Conservation (phyloP, 1,140 invertebrate genomes). For the Atopsyche davidsoni region DNA sequence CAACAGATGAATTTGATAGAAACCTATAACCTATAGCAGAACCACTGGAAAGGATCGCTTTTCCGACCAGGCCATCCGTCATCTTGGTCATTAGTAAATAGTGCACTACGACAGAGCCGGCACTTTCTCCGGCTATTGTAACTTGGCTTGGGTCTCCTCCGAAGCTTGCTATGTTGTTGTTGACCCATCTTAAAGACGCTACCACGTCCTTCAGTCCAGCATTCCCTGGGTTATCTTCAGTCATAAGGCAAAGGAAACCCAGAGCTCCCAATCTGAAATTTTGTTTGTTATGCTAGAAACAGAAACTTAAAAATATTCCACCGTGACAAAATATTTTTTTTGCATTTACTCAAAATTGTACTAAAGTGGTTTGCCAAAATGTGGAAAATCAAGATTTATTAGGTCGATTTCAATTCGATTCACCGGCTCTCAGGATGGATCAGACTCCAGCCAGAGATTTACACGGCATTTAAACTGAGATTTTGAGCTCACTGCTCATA, state of each 20-base stretch:
- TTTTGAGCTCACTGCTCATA: too few relatives aligned
- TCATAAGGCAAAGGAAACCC: conserved; percentile 58
- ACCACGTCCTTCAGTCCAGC: conserved; percentile 55
- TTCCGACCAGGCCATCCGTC: conserved; percentile 6
- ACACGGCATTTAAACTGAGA: too few relatives aligned
- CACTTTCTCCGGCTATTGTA: conserved; percentile 45
- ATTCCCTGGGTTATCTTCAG: conserved; percentile 53
- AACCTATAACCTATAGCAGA: conserved; percentile 15
- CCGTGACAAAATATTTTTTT: too few relatives aligned
- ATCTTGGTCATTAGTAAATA: not conserved
- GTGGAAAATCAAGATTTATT: too few relatives aligned
- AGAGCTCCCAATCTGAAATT: conserved; percentile 62
- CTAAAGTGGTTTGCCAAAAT: too few relatives aligned
- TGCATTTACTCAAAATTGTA: too few relatives aligned
- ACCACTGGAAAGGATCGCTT: conserved; percentile 13
- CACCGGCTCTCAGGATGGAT: too few relatives aligned
- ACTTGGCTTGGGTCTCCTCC: conserved; percentile 45
- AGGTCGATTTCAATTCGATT: too few relatives aligned
- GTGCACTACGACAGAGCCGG: conserved; percentile 31
- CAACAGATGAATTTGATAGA: not conserved
- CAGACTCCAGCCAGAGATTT: too few relatives aligned
- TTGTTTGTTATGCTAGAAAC: too few relatives aligned
- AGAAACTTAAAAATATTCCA: too few relatives aligned
- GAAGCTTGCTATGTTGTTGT: conserved; percentile 48
- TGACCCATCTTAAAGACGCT: conserved; percentile 52